Percentiles rank a stretch among this genome's conserved stretches.
These are phyloP conservation scores for Dallia pectoralis DNA, from an alignment of 2,797 vertebrate genomes.

Conservation along the genomic window DNA sequence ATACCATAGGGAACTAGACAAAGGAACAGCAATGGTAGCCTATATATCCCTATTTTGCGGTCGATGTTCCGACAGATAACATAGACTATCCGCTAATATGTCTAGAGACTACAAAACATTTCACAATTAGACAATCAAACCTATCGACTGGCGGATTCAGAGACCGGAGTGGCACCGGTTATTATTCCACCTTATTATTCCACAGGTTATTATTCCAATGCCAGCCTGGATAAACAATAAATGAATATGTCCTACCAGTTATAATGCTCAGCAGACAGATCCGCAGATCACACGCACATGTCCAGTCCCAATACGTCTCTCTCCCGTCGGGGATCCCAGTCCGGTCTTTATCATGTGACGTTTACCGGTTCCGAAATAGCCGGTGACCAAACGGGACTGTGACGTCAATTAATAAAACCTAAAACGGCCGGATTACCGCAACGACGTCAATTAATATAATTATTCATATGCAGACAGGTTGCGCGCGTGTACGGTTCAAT, in stretches of 20 bases:
- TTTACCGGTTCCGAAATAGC: constrained; percentile 68
- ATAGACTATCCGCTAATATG: not conserved
- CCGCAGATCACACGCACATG: constrained; percentile 30
- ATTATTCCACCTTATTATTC: too few species aligned
- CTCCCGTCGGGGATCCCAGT: constrained; percentile 27
- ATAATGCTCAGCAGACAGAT: constrained; percentile 12
- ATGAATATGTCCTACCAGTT: constrained; percentile 49
- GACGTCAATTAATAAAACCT: constrained; percentile 40
- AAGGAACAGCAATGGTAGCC: not conserved
- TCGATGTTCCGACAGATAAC: not conserved
- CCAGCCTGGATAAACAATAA: not conserved
- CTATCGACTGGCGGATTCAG: not conserved
- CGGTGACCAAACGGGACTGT: constrained; percentile 58
- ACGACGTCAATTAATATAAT: not conserved
- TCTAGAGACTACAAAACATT: not conserved
- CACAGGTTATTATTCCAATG: not conserved
- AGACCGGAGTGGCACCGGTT: not conserved
- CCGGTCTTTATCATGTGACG: constrained; percentile 64
- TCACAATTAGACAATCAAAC: not conserved
- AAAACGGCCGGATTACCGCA: not conserved
- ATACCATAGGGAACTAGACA: not conserved
- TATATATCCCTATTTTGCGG: not conserved
- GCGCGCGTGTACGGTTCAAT: not conserved
- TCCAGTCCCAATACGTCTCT: constrained; percentile 10
- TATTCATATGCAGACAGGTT: not conserved